phyloP scores from a whole-genome alignment of 2,113 vertebrate species.

The Brachypteracias leptosomus region DNA sequence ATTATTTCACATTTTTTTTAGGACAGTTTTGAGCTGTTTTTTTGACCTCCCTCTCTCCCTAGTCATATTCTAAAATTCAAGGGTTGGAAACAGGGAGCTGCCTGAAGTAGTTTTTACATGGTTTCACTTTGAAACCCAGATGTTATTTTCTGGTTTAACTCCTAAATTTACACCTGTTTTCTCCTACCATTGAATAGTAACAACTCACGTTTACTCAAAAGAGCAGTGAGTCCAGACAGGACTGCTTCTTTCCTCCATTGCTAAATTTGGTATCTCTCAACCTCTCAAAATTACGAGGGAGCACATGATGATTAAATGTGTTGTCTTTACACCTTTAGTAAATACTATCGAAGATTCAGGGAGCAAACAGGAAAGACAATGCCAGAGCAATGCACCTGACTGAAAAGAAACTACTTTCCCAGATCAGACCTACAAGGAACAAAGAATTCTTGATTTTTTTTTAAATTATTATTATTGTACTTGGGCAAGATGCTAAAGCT shows the following conservation, averaged over 20 bases:
- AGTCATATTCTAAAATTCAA: slow-evolving; percentile 14
- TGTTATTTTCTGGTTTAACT: neutral
- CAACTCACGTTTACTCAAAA: neutral
- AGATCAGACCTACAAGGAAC: neutral
- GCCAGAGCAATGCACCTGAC: neutral
- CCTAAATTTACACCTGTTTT: neutral
- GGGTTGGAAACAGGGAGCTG: neutral
- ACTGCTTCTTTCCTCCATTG: neutral
- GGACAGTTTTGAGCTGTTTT: neutral
- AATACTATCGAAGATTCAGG: neutral
- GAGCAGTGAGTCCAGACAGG: neutral
- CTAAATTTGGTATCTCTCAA: neutral
- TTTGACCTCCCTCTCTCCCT: accelerated
- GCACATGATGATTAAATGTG: accelerated
- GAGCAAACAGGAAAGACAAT: neutral
- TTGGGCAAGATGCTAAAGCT: neutral
- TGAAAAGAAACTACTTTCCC: neutral
- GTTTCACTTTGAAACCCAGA: neutral
- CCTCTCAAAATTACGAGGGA: neutral
- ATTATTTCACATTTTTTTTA: neutral
- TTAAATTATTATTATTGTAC: neutral
- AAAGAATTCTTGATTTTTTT: neutral
- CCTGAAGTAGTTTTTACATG: neutral
- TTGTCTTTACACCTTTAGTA: neutral
- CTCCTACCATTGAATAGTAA: neutral